A percentile compares a stretch with the other conserved stretches of the same genome.
These are phyloP conservation scores for Calyptomena viridis DNA, from an alignment of 2,113 vertebrate species.

Conservation along the genomic window DNA sequence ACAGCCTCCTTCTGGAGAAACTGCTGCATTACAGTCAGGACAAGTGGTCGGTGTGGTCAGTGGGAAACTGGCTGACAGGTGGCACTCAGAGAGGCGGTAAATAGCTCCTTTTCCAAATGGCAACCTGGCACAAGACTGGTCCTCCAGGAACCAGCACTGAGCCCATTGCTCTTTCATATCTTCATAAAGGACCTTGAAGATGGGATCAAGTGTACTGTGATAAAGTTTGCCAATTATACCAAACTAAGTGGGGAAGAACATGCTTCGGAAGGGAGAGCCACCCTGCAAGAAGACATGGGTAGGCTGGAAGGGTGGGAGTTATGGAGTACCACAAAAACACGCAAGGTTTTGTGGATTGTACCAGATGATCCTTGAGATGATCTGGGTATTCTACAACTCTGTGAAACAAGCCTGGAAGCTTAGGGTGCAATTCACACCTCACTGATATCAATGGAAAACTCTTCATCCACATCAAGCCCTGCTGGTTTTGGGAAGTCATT, in stretches of 20 bases:
- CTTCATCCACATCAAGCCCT: neutral
- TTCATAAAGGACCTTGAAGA: neutral
- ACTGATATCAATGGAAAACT: neutral
- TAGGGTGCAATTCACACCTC: neutral
- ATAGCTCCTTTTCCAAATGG: neutral
- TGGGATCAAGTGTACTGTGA: neutral
- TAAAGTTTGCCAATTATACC: neutral
- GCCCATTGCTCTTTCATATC: neutral
- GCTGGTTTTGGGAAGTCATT: neutral
- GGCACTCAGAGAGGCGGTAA: neutral
- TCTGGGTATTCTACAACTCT: neutral
- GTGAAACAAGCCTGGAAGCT: neutral
- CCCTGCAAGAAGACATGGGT: neutral
- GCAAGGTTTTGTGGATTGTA: neutral
- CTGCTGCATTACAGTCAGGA: neutral
- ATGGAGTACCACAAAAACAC: neutral
- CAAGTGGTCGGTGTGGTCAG: neutral
- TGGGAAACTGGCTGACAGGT: neutral
- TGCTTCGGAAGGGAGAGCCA: neutral
- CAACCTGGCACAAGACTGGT: neutral
- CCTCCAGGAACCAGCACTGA: neutral
- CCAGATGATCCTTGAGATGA: neutral
- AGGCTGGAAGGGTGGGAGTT: neutral
- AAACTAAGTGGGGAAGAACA: accelerated
- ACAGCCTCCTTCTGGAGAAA: neutral